Percentiles rank a stretch among this genome's conserved stretches.
phyloP scores from a whole-genome alignment of 2,113 vertebrate species.

The Saguinus midas region DNA sequence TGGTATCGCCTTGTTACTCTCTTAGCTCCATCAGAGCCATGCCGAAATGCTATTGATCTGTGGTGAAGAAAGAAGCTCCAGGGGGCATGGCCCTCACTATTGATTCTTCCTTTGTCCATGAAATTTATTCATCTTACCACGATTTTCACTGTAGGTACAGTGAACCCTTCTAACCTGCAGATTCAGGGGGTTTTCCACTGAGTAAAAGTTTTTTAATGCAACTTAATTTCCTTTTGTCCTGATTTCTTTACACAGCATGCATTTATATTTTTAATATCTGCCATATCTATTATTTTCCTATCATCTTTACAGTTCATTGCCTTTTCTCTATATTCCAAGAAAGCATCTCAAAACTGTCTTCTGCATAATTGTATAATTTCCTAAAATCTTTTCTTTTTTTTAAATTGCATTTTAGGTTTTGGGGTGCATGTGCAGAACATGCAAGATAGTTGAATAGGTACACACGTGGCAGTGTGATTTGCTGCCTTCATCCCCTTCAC shows the following conservation, averaged over 20 bases:
- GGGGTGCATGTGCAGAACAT: too few species aligned
- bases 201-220: not conserved
- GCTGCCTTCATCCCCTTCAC: too few species aligned
- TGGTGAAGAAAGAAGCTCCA: not conserved
- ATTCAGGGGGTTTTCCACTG: not conserved
- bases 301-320: not conserved
- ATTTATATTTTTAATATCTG: not conserved
- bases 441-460: too few species aligned
- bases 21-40: not conserved
- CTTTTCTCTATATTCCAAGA: slow-evolving; percentile 6
- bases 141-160: not conserved
- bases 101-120: slow-evolving; percentile 17
- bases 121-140: slow-evolving; percentile 5
- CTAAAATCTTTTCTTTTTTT: not conserved
- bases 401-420: too few species aligned
- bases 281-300: not conserved
- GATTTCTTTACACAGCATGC: not conserved
- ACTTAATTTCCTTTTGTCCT: slow-evolving; percentile 31
- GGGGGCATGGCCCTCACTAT: not conserved
- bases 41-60: not conserved
- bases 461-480: too few species aligned
- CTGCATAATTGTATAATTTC: not conserved
- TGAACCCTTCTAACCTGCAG: not conserved
- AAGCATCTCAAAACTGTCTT: slow-evolving; percentile 5
- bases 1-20: not conserved